These are phyloP conservation scores for Timema cristinae DNA, from an alignment of 2,888 invertebrate species.

Conservation along the genomic window DNA sequence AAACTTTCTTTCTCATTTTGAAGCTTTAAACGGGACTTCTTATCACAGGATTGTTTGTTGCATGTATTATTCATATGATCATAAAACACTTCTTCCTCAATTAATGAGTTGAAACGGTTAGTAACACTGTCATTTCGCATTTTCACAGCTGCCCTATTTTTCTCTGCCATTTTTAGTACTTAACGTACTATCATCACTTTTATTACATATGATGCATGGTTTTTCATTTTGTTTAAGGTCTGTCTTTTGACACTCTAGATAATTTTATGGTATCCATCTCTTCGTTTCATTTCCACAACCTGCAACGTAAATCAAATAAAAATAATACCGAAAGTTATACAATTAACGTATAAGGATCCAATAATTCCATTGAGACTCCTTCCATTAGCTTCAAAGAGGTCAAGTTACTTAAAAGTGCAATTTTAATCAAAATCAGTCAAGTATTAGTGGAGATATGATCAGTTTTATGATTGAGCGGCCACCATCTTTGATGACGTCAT, in stretches of 20 bases:
- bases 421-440: too few relatives aligned
- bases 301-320: slow-evolving; percentile 8
- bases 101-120: not conserved
- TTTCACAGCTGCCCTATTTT: not conserved
- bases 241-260: too few relatives aligned
- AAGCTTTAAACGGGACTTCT: slow-evolving; percentile 1
- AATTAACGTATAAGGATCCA: too few relatives aligned
- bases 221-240: not conserved
- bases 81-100: not conserved
- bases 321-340: slow-evolving; percentile 16
- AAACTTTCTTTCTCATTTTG: not conserved
- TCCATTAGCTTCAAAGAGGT: too few relatives aligned
- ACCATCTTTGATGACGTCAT: too few relatives aligned
- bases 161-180: not conserved
- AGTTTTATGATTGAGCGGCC: too few relatives aligned
- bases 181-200: too few relatives aligned
- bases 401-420: too few relatives aligned
- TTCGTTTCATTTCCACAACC: slow-evolving; percentile 3
- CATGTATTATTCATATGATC: too few relatives aligned
- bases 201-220: not conserved
- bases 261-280: too few relatives aligned
- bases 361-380: too few relatives aligned
- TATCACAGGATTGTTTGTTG: not conserved
- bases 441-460: too few relatives aligned
- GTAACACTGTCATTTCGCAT: slow-evolving; percentile 12